Evolutionary conservation across 2,797 vertebrate genomes (phyloP), one percentile per base, ranked within the genome.

Genomic region (Etheostoma nigrum): DNA sequence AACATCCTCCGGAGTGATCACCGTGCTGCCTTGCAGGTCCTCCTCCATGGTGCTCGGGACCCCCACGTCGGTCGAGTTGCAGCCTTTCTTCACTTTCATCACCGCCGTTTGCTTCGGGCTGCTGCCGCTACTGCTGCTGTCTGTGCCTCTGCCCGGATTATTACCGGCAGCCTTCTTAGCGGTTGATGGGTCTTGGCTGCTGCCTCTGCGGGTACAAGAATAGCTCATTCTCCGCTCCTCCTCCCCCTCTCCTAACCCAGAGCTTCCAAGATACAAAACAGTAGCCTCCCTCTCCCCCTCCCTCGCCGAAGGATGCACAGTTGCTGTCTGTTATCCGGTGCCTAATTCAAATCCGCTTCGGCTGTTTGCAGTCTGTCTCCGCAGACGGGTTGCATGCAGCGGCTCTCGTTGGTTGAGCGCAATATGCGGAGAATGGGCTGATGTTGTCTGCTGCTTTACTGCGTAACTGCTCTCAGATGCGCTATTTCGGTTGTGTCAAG

Each of bases 51-150:
- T 95, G 59, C 83, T 89, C 79, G 95, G 95, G 76, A 96, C 93
- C 81, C 86, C 95, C 79, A 91, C 92, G 78, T 91, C 94, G 76
- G 85, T 73, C 65, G 91, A 91, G 94, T 91, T 94, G 91, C 95
- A 94, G 89, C 96, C 96, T 88, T 96, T 96, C 94, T 97, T 98
- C 90, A 98, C 97, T 95, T 95, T 97, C 97, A 98, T 98, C 87
- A 92, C 94, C 74, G 85, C 92, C 45, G 88, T 81, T 78, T 82
- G 84, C 78, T 87, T 84, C 27, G 89, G 88, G 83, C 88, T 91
- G 72, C 84, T 27, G 27, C 27, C 83, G 82, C 42, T 81, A 10
- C 83, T 25, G 78, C 82, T 75, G 90, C 86, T 81, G 81, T 81
- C 86, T 61, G 88, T 73, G 40, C 81, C 84, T 90, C 78, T 92